Evolutionary conservation across 2,888 invertebrate genomes (phyloP), one percentile per base, ranked within the genome.

Genomic region (Hypsopygia costalis): DNA sequence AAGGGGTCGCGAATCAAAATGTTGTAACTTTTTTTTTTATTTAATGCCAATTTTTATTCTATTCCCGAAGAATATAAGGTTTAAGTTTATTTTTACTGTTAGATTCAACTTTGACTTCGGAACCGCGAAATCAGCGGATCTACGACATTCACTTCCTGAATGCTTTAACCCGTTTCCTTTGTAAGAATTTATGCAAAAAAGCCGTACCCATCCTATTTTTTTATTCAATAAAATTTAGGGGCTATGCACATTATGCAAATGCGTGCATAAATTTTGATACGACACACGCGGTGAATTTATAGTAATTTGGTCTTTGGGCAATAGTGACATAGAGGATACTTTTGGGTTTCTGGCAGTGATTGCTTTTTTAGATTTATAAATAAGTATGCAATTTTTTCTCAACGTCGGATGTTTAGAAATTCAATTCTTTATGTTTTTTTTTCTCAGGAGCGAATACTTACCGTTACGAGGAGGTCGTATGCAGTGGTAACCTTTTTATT

Each of bases 231-330:
- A 83, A 82, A 81, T 83, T 86, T 86, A 82, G 86, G 89, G 88
- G 81, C 81, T 72, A 86, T 88, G 86, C 88, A 89, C 75, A 86
- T 89, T 89, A 89, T 89, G 89, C 89, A 89, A 90, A 90, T 90
- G 88, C 82, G 78, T 69, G 89, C 88, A 89, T 89, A 89, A 83
- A 86, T 85, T 89, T 83, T 63, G 69, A 70, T 74, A 64, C 75
- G 65, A 67, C 68, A 63, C 64, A 56, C 51, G 41, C 16, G 53
- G 42, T 46, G 40, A 12, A 41, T 56, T 39, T 63, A 40, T 66
- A 52, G 34, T 37, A 70, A 67, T 65, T 46, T 50, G 43, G 46
- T 41, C 53, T 53, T 52, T 73, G 46, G 11, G 11, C 0, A 1
- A 7, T 28, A 32, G 1, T 30, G 1, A 5, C 9, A 49, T 75